These are phyloP conservation scores for Tubulanus polymorphus DNA, from an alignment of 2,888 invertebrate species.

Conservation along the genomic window DNA sequence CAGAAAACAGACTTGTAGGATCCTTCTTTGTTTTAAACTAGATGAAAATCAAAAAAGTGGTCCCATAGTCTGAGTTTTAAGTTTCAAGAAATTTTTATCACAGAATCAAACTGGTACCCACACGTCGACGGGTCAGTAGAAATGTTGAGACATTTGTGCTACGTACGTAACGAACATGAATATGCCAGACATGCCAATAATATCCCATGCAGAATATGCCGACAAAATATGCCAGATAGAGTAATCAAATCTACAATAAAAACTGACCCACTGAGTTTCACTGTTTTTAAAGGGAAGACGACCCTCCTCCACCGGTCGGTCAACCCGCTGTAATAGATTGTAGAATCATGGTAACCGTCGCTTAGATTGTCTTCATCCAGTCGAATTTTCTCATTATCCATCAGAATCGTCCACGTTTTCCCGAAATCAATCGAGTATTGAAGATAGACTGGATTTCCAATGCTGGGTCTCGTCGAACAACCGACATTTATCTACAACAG, in stretches of 20 bases:
- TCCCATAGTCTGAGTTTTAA: no score
- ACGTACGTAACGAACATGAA: no score
- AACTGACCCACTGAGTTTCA: conserved; percentile 52
- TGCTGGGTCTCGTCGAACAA: conserved; percentile 43
- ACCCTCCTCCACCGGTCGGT: conserved; percentile 48
- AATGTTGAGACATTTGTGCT: no score
- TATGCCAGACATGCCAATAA: no score
- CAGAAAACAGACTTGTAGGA: conserved; percentile 50
- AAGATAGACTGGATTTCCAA: conserved; percentile 46
- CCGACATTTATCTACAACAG: conserved; percentile 52
- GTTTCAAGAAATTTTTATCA: no score
- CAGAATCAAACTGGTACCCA: no score
- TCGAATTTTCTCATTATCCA: no score
- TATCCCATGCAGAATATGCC: no score
- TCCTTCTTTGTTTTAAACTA: conserved; percentile 41
- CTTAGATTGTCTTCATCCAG: no score
- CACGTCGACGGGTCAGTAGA: no score
- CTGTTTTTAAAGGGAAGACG: conserved; percentile 43
- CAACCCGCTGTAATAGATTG: conserved; percentile 50
- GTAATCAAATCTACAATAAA: not conserved
- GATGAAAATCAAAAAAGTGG: no score
- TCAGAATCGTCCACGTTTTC: conserved; percentile 51
- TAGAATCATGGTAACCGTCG: conserved; percentile 38
- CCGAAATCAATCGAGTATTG: conserved; percentile 53
- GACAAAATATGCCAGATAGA: no score